These are phyloP conservation scores for Melopsittacus undulatus DNA, from an alignment of 2,797 vertebrate species.

Conservation along the genomic window DNA sequence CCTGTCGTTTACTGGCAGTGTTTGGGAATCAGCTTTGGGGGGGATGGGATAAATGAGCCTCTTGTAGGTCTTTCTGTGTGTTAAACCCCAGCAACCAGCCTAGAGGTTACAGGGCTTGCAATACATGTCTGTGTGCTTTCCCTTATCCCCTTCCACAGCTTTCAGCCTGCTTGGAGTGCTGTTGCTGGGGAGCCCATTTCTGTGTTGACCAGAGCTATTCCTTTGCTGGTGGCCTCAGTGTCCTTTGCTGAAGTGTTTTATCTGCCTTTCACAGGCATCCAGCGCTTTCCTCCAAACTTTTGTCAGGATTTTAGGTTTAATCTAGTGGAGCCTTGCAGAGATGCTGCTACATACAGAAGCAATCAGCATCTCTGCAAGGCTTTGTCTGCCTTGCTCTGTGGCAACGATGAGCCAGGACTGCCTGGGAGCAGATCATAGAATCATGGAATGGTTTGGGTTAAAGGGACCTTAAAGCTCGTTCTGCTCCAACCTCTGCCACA, in stretches of 20 bases:
- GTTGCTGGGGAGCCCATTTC: neutral
- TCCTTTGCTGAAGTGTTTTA: constrained; percentile 27
- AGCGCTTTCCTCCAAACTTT: constrained; percentile 17
- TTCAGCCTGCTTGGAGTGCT: neutral
- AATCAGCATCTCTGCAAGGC: neutral
- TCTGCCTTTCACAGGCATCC: constrained; percentile 4
- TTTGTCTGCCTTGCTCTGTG: too few relatives aligned
- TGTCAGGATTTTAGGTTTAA: neutral
- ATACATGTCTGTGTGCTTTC: neutral
- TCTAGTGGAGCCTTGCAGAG: neutral
- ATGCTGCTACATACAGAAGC: neutral
- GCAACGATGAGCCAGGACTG: neutral
- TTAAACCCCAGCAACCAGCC: too few relatives aligned
- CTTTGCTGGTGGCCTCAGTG: neutral
- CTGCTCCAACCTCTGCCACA: neutral
- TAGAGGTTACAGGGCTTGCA: neutral
- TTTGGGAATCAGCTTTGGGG: too few relatives aligned
- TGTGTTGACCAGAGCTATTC: neutral
- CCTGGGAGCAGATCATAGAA: neutral
- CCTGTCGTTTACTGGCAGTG: too few relatives aligned
- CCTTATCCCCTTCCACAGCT: constrained; percentile 18
- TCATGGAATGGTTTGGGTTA: too few relatives aligned
- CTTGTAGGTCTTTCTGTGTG: too few relatives aligned
- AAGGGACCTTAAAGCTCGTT: neutral
- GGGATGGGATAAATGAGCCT: too few relatives aligned